Evolutionary conservation across 2,113 vertebrate species (phyloP).

Genomic region (Gallinago media): DNA sequence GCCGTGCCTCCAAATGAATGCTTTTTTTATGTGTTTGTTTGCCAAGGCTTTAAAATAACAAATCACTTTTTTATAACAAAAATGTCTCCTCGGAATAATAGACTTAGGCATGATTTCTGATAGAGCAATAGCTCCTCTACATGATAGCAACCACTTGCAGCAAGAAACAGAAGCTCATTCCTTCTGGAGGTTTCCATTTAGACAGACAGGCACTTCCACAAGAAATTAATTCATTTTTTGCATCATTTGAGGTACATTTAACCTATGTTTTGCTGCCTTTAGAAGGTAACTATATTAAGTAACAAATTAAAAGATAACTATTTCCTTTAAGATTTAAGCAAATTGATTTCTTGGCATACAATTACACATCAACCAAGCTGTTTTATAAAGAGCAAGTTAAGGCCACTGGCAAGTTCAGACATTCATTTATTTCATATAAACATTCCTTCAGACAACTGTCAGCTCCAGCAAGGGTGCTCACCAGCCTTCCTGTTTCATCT

Average conservation of each 20-base stretch:
- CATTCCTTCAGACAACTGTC: neutral
- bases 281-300: neutral
- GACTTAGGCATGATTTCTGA: conserved; percentile 63
- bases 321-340: conserved; percentile 24
- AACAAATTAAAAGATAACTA: conserved; percentile 24
- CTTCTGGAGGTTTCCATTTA: conserved; percentile 63
- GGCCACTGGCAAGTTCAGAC: neutral
- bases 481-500: neutral
- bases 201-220: conserved; percentile 12
- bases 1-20: conserved; percentile 41
- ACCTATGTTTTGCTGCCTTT: conserved; percentile 10
- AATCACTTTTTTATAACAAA: conserved; percentile 73
- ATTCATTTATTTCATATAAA: neutral
- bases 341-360: neutral
- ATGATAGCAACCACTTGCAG: conserved; percentile 64
- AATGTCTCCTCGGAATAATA: conserved; percentile 71
- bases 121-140: conserved; percentile 74
- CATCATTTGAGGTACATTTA: conserved; percentile 51
- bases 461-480: neutral
- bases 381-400: neutral
- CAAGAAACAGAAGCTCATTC: conserved; percentile 50
- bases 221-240: conserved; percentile 69
- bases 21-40: conserved; percentile 57
- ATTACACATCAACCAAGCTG: neutral
- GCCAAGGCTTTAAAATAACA: conserved; percentile 74